Evolutionary conservation across 37 sponge, comb jelly and placozoan genomes (phyloP).

Genomic region (Cladorhizidae sp.): DNA sequence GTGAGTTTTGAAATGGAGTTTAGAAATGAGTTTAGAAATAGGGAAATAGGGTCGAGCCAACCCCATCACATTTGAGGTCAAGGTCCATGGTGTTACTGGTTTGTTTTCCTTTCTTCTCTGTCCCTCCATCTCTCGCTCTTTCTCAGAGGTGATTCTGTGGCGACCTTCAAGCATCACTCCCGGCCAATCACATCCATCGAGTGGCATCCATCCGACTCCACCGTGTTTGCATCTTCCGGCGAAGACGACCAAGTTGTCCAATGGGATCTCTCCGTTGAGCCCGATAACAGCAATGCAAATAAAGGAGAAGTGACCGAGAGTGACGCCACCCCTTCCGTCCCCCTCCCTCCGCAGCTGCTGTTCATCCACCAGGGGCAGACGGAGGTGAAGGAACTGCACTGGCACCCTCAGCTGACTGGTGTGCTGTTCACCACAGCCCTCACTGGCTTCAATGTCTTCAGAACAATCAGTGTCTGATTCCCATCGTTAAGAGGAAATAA

Average conservation of each 20-base stretch:
- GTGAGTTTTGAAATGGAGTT: too few species aligned
- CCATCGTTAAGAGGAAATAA: neutral
- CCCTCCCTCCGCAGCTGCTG: constrained; percentile 96
- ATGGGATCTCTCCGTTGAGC: constrained; percentile 97
- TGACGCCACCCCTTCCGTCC: constrained; percentile 27
- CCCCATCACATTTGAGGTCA: too few species aligned
- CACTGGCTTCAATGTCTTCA: constrained; percentile 92
- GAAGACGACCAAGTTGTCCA: constrained; percentile 95
- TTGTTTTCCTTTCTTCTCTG: too few species aligned
- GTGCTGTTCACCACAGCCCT: constrained; percentile 90
- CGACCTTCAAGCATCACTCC: constrained; percentile 92
- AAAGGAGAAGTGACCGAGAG: constrained; percentile 25
- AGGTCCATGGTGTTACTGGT: too few species aligned
- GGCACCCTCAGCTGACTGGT: constrained; percentile 98
- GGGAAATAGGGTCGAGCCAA: too few species aligned
- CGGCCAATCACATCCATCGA: constrained; percentile 92
- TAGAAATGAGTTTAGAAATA: too few species aligned
- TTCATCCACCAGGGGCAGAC: constrained; percentile 98
- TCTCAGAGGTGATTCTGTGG: constrained; percentile 69
- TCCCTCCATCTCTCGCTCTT: too few species aligned
- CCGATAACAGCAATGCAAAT: constrained; percentile 43
- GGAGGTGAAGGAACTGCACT: constrained; percentile 97
- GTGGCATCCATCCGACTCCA: constrained; percentile 92
- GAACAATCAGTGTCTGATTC: constrained; percentile 96
- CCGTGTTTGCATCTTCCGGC: constrained; percentile 94